A percentile compares a stretch with the other conserved stretches of the same genome.
These are phyloP conservation scores for Onychostoma macrolepis DNA, from an alignment of 2,113 vertebrate genomes.

Conservation along the genomic window DNA sequence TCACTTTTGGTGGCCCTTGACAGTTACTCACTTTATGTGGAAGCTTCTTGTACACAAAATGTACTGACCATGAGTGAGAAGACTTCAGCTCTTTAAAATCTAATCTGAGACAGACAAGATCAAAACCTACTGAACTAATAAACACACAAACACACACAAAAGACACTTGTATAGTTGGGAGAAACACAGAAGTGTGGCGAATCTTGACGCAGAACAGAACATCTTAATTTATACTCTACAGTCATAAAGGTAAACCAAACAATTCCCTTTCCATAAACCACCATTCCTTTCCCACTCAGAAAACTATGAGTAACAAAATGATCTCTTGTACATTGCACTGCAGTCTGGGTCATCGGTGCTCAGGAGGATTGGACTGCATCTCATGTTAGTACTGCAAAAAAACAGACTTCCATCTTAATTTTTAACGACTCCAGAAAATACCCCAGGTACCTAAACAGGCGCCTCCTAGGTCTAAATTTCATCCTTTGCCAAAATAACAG, in stretches of 20 bases:
- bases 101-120: slow-evolving; percentile 36
- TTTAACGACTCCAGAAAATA: background rate
- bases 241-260: slow-evolving; percentile 43
- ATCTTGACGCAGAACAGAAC: slow-evolving; percentile 44
- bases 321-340: slow-evolving; percentile 60
- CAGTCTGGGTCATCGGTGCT: background rate
- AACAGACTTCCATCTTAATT: background rate
- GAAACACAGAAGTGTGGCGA: slow-evolving; percentile 49
- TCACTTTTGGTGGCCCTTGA: slow-evolving; percentile 61
- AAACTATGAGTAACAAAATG: slow-evolving; percentile 71
- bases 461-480: background rate
- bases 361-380: background rate
- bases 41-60: slow-evolving; percentile 64
- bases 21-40: slow-evolving; percentile 57
- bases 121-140: slow-evolving; percentile 23
- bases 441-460: background rate
- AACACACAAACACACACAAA: background rate
- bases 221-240: slow-evolving; percentile 39
- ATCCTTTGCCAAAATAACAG: slow-evolving; percentile 25
- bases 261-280: slow-evolving; percentile 50
- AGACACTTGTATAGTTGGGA: slow-evolving; percentile 37
- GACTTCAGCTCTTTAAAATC: slow-evolving; percentile 29
- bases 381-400: slow-evolving; percentile 3
- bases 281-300: slow-evolving; percentile 68
- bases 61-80: slow-evolving; percentile 45